Conservation (phyloP, 2,113 vertebrate species). For the Eleginops maclovinus region DNA sequence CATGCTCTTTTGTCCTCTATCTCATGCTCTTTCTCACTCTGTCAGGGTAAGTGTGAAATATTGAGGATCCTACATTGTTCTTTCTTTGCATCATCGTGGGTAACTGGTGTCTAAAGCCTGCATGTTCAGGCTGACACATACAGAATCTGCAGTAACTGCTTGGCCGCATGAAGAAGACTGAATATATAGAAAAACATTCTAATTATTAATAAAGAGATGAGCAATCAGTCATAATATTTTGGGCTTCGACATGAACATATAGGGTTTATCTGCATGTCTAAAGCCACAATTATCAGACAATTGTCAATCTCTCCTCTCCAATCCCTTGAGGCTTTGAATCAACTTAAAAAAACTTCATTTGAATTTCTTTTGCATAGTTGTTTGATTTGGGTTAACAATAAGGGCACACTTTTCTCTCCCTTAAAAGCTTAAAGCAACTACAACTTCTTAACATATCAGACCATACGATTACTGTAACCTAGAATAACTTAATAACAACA, state of each 20-base stretch:
- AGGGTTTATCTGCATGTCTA: not conserved
- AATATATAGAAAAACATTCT: not conserved
- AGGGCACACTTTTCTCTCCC: too few species aligned
- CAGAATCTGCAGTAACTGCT: not conserved
- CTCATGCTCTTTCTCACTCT: not conserved
- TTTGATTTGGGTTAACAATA: not conserved
- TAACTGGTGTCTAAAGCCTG: not conserved
- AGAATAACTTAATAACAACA: too few species aligned
- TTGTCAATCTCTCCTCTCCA: not conserved
- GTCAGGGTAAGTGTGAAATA: constrained; percentile 25
- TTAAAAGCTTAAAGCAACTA: not conserved
- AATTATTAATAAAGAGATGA: not conserved
- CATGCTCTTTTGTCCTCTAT: not conserved
- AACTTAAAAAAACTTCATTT: not conserved
- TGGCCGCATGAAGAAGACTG: too few species aligned
- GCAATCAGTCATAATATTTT: not conserved
- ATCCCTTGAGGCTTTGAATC: not conserved
- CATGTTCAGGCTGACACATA: too few species aligned
- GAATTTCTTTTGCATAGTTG: too few species aligned
- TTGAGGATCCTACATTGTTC: not conserved
- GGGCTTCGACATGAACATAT: too few species aligned
- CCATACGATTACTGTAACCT: too few species aligned
- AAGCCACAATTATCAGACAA: not conserved
- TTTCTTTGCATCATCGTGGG: too few species aligned
- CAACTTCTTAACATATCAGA: not conserved